phyloP scores from a whole-genome alignment of 2,888 invertebrate species.

The Eubasilissa splendida region DNA sequence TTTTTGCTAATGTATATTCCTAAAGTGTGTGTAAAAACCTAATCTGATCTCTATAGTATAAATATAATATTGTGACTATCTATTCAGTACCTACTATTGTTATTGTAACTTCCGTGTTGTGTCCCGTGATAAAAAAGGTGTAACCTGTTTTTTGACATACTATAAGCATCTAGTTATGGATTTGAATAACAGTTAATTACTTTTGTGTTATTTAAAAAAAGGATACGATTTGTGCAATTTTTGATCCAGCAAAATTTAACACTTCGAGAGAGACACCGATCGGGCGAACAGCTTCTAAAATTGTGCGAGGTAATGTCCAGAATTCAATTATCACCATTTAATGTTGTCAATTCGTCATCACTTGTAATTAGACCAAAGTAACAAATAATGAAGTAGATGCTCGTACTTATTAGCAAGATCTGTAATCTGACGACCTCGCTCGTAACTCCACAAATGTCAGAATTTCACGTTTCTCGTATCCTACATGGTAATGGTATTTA shows the following conservation, averaged over 20 bases:
- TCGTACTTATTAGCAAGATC: no score
- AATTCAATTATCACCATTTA: no score
- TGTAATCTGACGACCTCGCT: no score
- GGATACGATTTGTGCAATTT: neutral
- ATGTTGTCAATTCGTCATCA: no score
- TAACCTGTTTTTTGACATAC: constrained; percentile 1
- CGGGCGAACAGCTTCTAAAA: neutral
- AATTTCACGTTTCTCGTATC: no score
- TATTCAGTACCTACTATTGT: neutral
- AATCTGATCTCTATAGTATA: neutral
- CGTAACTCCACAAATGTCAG: no score
- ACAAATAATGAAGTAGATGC: no score
- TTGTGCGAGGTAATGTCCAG: constrained; percentile 7
- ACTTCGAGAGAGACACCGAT: neutral
- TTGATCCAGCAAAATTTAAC: neutral
- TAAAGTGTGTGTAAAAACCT: neutral
- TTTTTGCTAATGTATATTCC: neutral
- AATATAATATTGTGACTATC: neutral
- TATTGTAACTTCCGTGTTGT: neutral
- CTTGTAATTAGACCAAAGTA: no score
- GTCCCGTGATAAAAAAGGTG: constrained; percentile 26
- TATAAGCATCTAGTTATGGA: neutral
- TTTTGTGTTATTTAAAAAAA: neutral
- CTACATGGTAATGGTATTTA: no score
- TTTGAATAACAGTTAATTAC: neutral